Evolutionary conservation across 2,888 invertebrate species (phyloP).

Genomic region (Pandemis corylana): DNA sequence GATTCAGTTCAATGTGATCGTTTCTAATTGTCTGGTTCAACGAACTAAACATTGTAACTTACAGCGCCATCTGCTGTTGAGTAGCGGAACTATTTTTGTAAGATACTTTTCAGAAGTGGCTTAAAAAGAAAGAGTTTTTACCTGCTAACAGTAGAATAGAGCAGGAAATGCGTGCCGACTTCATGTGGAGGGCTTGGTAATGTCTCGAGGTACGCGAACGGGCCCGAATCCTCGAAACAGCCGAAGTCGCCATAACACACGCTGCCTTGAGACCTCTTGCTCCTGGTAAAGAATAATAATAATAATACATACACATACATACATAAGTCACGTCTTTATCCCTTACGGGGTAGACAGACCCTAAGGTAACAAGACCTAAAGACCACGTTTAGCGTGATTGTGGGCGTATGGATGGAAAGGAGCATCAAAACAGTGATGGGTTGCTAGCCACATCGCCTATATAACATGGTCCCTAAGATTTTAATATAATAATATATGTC

Average conservation of each 20-base stretch:
- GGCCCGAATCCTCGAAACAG: constrained; percentile 96
- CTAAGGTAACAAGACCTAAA: too few relatives aligned
- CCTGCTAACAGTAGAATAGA: constrained; percentile 89
- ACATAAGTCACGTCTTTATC: too few relatives aligned
- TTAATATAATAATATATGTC: background rate
- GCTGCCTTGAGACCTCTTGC: constrained; percentile 91
- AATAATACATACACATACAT: too few relatives aligned
- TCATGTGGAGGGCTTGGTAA: constrained; percentile 94
- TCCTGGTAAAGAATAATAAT: constrained; percentile 69
- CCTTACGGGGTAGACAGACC: too few relatives aligned
- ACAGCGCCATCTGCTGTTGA: constrained; percentile 11
- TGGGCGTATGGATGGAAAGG: too few relatives aligned
- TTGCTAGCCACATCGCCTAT: too few relatives aligned
- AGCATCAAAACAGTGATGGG: too few relatives aligned
- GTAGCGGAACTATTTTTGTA: constrained; percentile 3
- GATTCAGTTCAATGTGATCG: background rate
- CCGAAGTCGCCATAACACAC: constrained; percentile 96
- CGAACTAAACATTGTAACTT: background rate
- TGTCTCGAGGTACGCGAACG: constrained; percentile 95
- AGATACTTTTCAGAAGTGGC: background rate
- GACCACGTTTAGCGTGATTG: too few relatives aligned
- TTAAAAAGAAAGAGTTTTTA: constrained; percentile 54
- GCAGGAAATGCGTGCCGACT: constrained; percentile 92
- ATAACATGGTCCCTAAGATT: too few relatives aligned
- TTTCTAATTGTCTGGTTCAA: background rate